Conservation (phyloP, 1,140 invertebrate species). For the Drosophila santomea region DNA sequence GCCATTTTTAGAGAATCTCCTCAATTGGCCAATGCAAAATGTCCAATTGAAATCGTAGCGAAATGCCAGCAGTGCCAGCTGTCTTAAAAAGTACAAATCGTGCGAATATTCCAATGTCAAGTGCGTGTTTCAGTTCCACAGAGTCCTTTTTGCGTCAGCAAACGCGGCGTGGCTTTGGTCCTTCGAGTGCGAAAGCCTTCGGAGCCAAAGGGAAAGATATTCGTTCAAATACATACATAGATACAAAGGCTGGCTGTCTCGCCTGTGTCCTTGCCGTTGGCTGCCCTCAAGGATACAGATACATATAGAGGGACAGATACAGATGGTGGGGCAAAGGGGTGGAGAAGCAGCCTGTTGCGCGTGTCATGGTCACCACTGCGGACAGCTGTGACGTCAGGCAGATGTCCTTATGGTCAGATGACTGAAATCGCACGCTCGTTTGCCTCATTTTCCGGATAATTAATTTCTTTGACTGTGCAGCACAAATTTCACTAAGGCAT, state of each 20-base stretch:
- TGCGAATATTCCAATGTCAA: constrained; percentile 67
- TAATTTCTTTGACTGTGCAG: too few relatives aligned
- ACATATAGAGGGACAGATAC: too few relatives aligned
- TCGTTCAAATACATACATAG: constrained; percentile 11
- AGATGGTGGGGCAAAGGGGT: not conserved
- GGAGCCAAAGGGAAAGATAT: constrained; percentile 7
- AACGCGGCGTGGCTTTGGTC: constrained; percentile 2
- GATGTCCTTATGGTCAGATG: constrained; percentile 9
- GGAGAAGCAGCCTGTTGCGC: constrained; percentile 38
- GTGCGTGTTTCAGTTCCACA: constrained; percentile 28
- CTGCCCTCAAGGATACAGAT: constrained; percentile 27
- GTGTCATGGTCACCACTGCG: constrained; percentile 12
- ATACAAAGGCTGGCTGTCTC: constrained; percentile 18
- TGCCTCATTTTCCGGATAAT: too few relatives aligned
- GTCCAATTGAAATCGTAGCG: constrained; percentile 58
- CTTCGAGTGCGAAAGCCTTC: constrained; percentile 14
- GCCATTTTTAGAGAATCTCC: constrained; percentile 20
- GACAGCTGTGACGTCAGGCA: constrained; percentile 37
- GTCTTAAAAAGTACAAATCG: constrained; percentile 1
- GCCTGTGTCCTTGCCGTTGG: constrained; percentile 31
- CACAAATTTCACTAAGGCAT: too few relatives aligned
- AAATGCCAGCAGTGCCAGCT: constrained; percentile 11
- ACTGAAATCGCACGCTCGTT: too few relatives aligned
- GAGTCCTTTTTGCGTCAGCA: constrained; percentile 40
- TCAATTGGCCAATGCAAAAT: constrained; percentile 46